Conservation (phyloP, 2,888 invertebrate species). For the Hypomecis atomaria region DNA sequence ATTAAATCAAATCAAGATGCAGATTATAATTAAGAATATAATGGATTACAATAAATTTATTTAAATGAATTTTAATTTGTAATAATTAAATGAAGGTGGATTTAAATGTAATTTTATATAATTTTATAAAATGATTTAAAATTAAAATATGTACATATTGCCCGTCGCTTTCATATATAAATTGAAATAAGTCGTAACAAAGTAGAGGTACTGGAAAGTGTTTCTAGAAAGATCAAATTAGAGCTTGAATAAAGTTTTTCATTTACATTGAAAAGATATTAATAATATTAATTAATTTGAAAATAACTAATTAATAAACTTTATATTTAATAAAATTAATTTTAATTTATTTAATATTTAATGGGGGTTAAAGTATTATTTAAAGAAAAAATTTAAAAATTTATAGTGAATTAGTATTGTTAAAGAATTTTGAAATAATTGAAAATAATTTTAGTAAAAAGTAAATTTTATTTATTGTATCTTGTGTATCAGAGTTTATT, state of each 20-base stretch:
- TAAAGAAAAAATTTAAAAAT: conserved; percentile 79
- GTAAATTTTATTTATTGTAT: conserved; percentile 86
- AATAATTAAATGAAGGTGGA: conserved; percentile 83
- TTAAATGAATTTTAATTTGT: conserved; percentile 75
- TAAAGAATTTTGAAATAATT: conserved; percentile 81
- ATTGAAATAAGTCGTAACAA: conserved; percentile 92
- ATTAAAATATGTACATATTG: conserved; percentile 91
- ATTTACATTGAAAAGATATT: conserved; percentile 87
- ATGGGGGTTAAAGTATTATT: conserved; percentile 76
- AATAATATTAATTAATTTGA: conserved; percentile 73
- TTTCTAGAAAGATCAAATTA: conserved; percentile 87
- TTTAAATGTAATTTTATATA: conserved; percentile 87
- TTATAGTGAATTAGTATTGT: conserved; percentile 85
- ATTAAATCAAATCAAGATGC: conserved; percentile 89
- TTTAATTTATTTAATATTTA: conserved; percentile 61
- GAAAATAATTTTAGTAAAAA: conserved; percentile 77
- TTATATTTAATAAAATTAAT: conserved; percentile 77
- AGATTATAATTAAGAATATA: conserved; percentile 86
- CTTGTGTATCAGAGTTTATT: conserved; percentile 90
- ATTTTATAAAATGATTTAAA: conserved; percentile 84
- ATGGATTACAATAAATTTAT: conserved; percentile 88
- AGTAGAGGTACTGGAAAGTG: conserved; percentile 91
- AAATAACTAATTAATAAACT: conserved; percentile 62
- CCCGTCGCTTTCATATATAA: conserved; percentile 90
- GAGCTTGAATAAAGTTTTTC: conserved; percentile 86